Evolutionary conservation across 1,140 invertebrate genomes (phyloP).

Genomic region (Lasioglossum albipes): DNA sequence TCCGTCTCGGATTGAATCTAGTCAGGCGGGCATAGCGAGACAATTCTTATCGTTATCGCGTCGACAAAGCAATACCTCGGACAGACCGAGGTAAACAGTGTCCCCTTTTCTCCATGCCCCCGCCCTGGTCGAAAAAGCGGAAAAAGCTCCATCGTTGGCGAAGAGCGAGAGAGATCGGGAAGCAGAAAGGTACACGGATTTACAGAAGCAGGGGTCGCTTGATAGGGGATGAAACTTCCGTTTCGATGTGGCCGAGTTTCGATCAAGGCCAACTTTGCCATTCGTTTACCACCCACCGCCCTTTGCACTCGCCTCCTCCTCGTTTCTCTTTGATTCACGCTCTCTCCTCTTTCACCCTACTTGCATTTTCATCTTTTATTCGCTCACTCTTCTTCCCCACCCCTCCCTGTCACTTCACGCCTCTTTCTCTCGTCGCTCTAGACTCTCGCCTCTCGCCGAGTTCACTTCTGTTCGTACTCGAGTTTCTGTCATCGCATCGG

Average conservation of each 20-base stretch:
- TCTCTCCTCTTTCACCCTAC: slow-evolving; percentile 9
- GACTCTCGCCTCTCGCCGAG: neutral
- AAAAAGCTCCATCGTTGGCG: neutral
- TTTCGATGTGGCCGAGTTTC: slow-evolving; percentile 54
- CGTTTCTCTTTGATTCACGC: neutral
- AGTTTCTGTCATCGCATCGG: neutral
- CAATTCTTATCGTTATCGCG: slow-evolving; percentile 28
- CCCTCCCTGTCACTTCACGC: slow-evolving; percentile 3
- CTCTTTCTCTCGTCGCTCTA: slow-evolving; percentile 16
- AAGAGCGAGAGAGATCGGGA: slow-evolving; percentile 22
- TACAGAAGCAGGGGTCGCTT: slow-evolving; percentile 48
- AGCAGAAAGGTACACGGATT: slow-evolving; percentile 48
- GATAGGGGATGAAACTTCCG: slow-evolving; percentile 55
- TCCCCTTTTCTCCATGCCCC: neutral
- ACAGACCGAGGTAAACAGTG: slow-evolving; percentile 13
- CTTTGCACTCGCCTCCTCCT: neutral
- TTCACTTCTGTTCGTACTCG: neutral
- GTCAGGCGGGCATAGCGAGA: slow-evolving; percentile 3
- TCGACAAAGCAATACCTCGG: neutral
- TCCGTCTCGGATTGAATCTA: slow-evolving; percentile 5
- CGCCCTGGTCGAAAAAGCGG: neutral
- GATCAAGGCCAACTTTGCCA: slow-evolving; percentile 58
- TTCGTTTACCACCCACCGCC: slow-evolving; percentile 34
- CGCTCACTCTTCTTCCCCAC: neutral
- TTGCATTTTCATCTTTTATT: slow-evolving; percentile 39